Evolutionary conservation across 2,888 invertebrate genomes (phyloP).

Genomic region (Lordiphosa andalusiaca): DNA sequence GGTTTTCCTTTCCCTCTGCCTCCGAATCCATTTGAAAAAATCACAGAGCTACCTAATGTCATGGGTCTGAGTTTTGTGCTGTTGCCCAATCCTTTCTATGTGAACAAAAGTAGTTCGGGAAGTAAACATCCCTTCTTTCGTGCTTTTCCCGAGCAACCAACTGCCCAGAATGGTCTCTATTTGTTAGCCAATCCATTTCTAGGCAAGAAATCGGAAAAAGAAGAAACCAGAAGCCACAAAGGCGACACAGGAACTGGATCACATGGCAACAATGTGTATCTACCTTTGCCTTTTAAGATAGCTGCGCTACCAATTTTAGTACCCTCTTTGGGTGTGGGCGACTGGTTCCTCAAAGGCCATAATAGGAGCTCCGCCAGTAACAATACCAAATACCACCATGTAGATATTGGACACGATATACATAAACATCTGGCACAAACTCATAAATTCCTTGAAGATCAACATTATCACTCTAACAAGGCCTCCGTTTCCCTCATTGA

Average conservation of each 20-base stretch:
- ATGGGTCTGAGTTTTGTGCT: conserved; percentile 19
- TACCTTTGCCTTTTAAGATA: conserved; percentile 29
- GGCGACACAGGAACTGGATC: not conserved
- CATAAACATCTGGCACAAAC: too few species aligned
- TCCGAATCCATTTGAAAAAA: conserved; percentile 51
- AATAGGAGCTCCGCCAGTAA: too few species aligned
- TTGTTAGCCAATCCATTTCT: conserved; percentile 30
- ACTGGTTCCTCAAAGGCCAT: conserved; percentile 1
- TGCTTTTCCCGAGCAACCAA: conserved; percentile 9
- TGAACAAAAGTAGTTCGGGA: conserved; percentile 12
- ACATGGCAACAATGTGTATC: conserved; percentile 14
- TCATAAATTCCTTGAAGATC: too few species aligned
- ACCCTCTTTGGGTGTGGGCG: conserved; percentile 2
- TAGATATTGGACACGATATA: too few species aligned
- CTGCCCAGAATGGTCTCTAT: conserved; percentile 17
- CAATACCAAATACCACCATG: too few species aligned
- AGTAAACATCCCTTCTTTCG: conserved; percentile 10
- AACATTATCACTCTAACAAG: too few species aligned
- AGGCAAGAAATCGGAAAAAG: conserved; percentile 3
- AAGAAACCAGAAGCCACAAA: conserved; percentile 3
- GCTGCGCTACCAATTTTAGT: conserved; percentile 26
- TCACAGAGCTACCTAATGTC: conserved; percentile 26
- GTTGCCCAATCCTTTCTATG: conserved; percentile 30
- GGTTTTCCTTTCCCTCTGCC: conserved; percentile 34
- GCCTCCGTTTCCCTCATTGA: not conserved